These are phyloP conservation scores for Eristalis tenax DNA, from an alignment of 2,888 invertebrate species.

Conservation along the genomic window DNA sequence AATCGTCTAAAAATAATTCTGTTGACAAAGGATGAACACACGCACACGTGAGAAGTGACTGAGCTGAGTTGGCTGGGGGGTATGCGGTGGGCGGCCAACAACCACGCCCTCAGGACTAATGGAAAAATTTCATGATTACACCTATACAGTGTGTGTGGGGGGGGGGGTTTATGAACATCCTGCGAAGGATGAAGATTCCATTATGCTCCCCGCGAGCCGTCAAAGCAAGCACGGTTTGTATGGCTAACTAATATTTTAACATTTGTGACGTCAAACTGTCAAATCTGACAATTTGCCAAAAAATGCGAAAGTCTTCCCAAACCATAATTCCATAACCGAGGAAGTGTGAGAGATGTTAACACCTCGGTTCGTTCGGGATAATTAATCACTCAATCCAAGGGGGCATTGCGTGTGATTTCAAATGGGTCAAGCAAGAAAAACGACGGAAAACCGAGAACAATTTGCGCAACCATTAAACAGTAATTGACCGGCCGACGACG, in stretches of 20 bases:
- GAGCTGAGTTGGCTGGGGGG: background rate
- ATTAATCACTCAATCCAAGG: conserved; percentile 37
- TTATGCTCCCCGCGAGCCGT: background rate
- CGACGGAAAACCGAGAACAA: background rate
- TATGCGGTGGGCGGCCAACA: background rate
- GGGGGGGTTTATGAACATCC: conserved; percentile 14
- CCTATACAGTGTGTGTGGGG: background rate
- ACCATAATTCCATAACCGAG: background rate
- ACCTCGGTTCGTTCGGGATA: conserved; percentile 14
- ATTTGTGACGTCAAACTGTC: background rate
- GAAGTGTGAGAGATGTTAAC: background rate
- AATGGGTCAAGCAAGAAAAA: conserved; percentile 1
- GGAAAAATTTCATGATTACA: conserved; percentile 42
- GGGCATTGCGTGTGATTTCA: conserved; percentile 37
- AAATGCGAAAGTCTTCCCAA: background rate
- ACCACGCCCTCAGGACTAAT: conserved; percentile 44
- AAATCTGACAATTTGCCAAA: background rate
- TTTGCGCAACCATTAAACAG: conserved; percentile 28
- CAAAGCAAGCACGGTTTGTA: background rate
- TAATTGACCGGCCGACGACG: conserved; percentile 2
- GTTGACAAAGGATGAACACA: conserved; percentile 48
- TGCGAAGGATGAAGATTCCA: conserved; percentile 22
- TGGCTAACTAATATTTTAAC: background rate
- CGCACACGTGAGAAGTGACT: background rate
- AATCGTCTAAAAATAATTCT: conserved; percentile 57